These are phyloP conservation scores for Cavia aperea DNA, from an alignment of 2,113 vertebrate species.

Conservation along the genomic window DNA sequence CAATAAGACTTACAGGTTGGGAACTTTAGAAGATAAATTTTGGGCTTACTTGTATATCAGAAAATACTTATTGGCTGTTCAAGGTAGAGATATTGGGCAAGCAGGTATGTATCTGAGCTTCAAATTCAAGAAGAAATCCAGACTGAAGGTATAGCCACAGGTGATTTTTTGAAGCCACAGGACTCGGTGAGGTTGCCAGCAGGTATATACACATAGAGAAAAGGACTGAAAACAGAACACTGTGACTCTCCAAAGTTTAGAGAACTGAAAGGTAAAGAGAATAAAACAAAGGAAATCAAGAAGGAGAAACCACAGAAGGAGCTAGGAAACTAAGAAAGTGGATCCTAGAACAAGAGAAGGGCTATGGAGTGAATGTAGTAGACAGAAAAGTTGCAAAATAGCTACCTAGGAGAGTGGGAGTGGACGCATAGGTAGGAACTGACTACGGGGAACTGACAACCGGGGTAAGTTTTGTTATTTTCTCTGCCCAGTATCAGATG, in stretches of 20 bases:
- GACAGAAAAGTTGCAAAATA: not conserved
- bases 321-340: not conserved
- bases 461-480: not conserved
- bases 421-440: not conserved
- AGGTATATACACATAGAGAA: not conserved
- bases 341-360: not conserved
- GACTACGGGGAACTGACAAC: too few relatives aligned
- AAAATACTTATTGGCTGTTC: not conserved
- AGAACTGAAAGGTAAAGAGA: not conserved
- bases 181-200: not conserved
- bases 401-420: not conserved
- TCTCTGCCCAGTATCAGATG: not conserved
- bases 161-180: not conserved
- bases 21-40: not conserved
- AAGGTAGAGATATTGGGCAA: not conserved
- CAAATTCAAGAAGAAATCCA: not conserved
- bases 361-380: not conserved
- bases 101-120: not conserved
- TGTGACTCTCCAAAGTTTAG: not conserved
- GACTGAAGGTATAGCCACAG: not conserved
- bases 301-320: not conserved
- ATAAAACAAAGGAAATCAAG: not conserved
- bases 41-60: not conserved
- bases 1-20: not conserved
- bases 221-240: not conserved